Evolutionary conservation across 2,113 vertebrate genomes (phyloP), one percentile per base, ranked within the genome.

Genomic region (Heterochromis multidens): DNA sequence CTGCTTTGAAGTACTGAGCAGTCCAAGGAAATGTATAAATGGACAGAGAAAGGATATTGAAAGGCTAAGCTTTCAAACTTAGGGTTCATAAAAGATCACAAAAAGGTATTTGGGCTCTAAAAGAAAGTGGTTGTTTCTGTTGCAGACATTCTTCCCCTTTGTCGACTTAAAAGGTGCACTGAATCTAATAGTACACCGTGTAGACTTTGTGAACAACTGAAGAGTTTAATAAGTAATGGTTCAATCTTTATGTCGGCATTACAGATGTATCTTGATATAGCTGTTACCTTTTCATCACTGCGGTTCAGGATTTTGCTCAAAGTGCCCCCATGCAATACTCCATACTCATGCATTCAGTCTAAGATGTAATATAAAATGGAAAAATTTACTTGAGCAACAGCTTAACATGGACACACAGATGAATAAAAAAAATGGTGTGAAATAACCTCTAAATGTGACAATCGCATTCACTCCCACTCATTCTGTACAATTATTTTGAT

Each of bases 11-110:
- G 88, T 89, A 83, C 82, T 83, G 63, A 90, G 80, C 57, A 85
- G 80, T 89, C 80, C 29, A 81, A 90, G 79, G 84, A 93, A 89
- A 92, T 89, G 82, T 87, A 93, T 86, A 94, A 95, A 94, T 92
- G 88, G 88, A 90, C 82, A 86, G 79, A 91, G 77, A 54, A 58
- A 63, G 35, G 74, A 90, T 77, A 88, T 65, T 90, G 86, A 87
- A 92, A 89, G 89, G 83, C 63, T 67, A 65, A 81, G 85, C 89
- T 94, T 91, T 93, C 82, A 91, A 91, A 92, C 79, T 81, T 70
- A 85, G 33, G 63, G 84, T 91, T 90, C 80, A 88, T 92, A 87
- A 86, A 90, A 92, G 85, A 91, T 88, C 79, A 78, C 83, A 90
- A 89, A 92, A 79, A 79, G 57, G 85, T 87, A 79, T 88, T 81